Evolutionary conservation across 2,888 invertebrate species (phyloP).

Genomic region (Drosophila vallismaia): DNA sequence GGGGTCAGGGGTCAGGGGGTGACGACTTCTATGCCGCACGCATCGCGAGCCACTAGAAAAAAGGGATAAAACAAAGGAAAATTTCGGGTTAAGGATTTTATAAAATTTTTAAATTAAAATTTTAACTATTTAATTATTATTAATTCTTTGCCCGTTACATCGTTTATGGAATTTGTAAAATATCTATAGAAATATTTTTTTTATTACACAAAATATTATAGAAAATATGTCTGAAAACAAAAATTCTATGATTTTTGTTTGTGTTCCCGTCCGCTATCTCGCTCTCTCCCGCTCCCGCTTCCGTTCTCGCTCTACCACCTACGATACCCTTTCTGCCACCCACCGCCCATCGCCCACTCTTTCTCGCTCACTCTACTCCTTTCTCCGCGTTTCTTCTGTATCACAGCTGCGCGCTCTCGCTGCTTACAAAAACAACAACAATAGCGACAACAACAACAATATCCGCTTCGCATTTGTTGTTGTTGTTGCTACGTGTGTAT

Average conservation of each 20-base stretch:
- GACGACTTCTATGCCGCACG: conserved; percentile 71
- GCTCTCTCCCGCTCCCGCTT: conserved; percentile 1
- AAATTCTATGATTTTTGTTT: conserved; percentile 2
- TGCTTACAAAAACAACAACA: conserved; percentile 59
- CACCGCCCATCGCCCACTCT: conserved; percentile 50
- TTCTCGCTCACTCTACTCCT: conserved; percentile 19
- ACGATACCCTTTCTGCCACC: conserved; percentile 11
- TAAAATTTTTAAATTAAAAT: not conserved
- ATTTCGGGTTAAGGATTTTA: too few species aligned
- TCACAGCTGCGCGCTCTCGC: conserved; percentile 60
- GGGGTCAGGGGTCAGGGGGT: conserved; percentile 60
- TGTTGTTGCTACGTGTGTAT: conserved; percentile 41
- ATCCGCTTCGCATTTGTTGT: not conserved
- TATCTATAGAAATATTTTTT: not conserved
- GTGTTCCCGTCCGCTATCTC: conserved; percentile 44
- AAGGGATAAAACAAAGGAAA: conserved; percentile 20
- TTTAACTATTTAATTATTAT: not conserved
- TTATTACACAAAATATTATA: not conserved
- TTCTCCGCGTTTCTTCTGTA: conserved; percentile 49
- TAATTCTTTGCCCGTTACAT: not conserved
- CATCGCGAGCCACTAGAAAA: conserved; percentile 63
- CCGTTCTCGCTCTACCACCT: not conserved
- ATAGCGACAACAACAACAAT: conserved; percentile 47
- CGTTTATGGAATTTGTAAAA: too few species aligned
- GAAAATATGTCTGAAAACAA: not conserved